Conservation (phyloP, 2,797 vertebrate species). For the Mus spretus region DNA sequence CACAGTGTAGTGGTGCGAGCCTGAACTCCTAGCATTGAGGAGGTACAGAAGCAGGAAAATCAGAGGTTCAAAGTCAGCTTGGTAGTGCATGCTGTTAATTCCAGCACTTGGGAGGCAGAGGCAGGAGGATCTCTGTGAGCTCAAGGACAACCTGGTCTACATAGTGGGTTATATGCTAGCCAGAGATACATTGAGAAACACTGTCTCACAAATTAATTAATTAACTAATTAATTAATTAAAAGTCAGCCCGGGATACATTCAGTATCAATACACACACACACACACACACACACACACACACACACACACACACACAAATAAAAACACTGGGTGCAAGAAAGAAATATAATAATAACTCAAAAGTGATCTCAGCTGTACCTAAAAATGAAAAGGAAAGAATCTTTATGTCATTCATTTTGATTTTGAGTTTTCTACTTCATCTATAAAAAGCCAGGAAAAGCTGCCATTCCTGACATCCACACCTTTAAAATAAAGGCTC, state of each 20-base stretch:
- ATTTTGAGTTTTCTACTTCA: constrained; percentile 33
- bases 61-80: background rate
- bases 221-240: background rate
- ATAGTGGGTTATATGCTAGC: background rate
- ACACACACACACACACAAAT: background rate
- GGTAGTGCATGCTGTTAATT: background rate
- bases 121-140: background rate
- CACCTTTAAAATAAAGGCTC: constrained; percentile 23
- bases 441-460: constrained; percentile 39
- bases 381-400: background rate
- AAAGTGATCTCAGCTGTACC: background rate
- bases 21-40: background rate
- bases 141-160: background rate
- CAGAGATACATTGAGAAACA: background rate
- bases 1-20: too few species aligned
- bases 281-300: background rate
- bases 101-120: background rate
- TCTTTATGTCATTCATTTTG: background rate
- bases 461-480: background rate
- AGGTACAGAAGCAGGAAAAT: background rate
- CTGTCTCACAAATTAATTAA: background rate
- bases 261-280: background rate
- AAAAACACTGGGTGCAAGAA: background rate
- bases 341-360: background rate
- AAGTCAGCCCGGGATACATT: background rate